phyloP scores from a whole-genome alignment of 2,888 invertebrate genomes.

The Anoplius nigerrimus region DNA sequence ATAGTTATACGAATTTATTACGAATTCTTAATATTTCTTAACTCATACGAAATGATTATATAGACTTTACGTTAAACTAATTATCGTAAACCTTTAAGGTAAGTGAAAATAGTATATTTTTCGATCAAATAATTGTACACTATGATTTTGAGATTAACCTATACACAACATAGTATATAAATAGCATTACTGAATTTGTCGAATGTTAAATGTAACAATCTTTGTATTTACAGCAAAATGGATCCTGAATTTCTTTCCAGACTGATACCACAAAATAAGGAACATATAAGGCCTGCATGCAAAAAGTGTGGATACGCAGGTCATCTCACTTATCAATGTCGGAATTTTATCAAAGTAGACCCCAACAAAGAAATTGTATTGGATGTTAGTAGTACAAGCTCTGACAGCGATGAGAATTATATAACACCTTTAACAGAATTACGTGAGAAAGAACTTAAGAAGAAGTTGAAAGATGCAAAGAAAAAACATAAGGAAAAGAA shows the following conservation, averaged over 20 bases:
- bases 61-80: too few species aligned
- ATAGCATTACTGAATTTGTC: too few species aligned
- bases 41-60: too few species aligned
- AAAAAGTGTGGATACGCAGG: constrained; percentile 98
- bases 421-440: constrained; percentile 88
- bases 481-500: constrained; percentile 79
- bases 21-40: too few species aligned
- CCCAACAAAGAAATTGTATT: constrained; percentile 94
- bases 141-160: too few species aligned
- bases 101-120: too few species aligned
- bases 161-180: too few species aligned
- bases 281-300: constrained; percentile 88
- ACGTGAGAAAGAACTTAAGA: constrained; percentile 85
- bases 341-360: constrained; percentile 96
- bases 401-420: constrained; percentile 89
- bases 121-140: too few species aligned
- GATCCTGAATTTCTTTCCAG: constrained; percentile 76
- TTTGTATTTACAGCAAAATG: constrained; percentile 61
- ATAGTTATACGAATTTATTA: too few species aligned
- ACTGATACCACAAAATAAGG: constrained; percentile 82
- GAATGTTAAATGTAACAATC: too few species aligned
- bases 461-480: constrained; percentile 81
- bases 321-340: constrained; percentile 95
- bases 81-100: too few species aligned
- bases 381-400: constrained; percentile 96